These are phyloP conservation scores for Spicauda simplicius DNA, from an alignment of 2,888 invertebrate species.

Conservation along the genomic window DNA sequence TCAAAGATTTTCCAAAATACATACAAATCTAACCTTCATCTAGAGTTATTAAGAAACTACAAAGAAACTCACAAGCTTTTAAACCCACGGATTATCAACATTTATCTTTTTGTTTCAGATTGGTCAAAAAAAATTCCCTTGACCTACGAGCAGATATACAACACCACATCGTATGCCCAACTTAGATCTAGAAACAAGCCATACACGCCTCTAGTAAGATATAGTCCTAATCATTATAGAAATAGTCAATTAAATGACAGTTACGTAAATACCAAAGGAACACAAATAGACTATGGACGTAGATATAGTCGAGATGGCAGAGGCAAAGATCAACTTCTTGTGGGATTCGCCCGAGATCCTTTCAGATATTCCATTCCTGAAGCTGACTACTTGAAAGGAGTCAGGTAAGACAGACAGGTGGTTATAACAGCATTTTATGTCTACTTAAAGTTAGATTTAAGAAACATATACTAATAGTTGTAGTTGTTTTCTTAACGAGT, in stretches of 20 bases:
- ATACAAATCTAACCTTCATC: too few relatives aligned
- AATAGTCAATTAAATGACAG: conserved; percentile 30
- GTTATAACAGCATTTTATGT: too few relatives aligned
- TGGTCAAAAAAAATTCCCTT: conserved; percentile 53
- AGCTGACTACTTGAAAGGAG: conserved; percentile 67
- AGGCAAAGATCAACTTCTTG: conserved; percentile 55
- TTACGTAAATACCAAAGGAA: conserved; percentile 51
- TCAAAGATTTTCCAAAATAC: too few relatives aligned
- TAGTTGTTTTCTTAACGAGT: too few relatives aligned
- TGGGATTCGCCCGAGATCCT: conserved; percentile 73
- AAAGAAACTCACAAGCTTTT: too few relatives aligned
- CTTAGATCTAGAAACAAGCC: conserved; percentile 55
- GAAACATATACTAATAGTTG: too few relatives aligned
- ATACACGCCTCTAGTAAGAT: conserved; percentile 51
- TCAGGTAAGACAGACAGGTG: conserved; percentile 70
- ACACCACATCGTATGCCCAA: conserved; percentile 69
- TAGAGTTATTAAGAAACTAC: too few relatives aligned
- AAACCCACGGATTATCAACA: background rate
- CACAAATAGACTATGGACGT: conserved; percentile 51
- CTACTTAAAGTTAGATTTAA: too few relatives aligned
- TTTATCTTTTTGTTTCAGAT: conserved; percentile 57
- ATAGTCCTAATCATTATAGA: conserved; percentile 28
- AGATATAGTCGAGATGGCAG: conserved; percentile 41
- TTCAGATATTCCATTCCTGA: conserved; percentile 72
- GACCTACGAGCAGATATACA: conserved; percentile 70